Base-by-base conservation (phyloP, 2,113 vertebrate species). In the Dendropsophus ebraccatus region DNA sequence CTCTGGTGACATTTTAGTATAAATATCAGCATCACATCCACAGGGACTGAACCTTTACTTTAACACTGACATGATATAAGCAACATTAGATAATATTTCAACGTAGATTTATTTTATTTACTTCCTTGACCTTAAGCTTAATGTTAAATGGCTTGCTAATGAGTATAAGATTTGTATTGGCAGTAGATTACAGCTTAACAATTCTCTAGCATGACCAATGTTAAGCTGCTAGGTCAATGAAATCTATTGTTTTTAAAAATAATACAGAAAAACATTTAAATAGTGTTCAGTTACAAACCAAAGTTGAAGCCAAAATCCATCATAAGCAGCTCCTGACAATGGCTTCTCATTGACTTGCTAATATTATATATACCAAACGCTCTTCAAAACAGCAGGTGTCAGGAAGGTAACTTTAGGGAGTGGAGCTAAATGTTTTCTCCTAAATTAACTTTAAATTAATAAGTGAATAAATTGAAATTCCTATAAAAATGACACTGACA, bases 51-150 rank as follows among this genome's bases (percentile, higher is more conserved):
- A 73, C 65, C 60, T 85, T 81, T 81, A 81, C 56, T 81, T 73
- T 49, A 58, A 73, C 47, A 65, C 37, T 86, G 75, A 81, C 77
- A 73, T 86, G 76, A 62, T 62, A 73, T 81, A 81, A 60, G 35
- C 77, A 81, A 81, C 56, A 81, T 41, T 58, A 72, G 35, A 49
- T 58, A 79, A 70, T 81, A 86, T 81, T 81, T 86, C 62, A 73
- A 21, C 14, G 19, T 45, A 73, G 67, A 16, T 19, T 60, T 56
- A 14, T 86, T 81, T 81, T 60, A 79, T 86, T 86, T 86, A 86
- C 77, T 47, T 23, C 45, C 2, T 32, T 79, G 77, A 86, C 84
- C 76, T 86, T 86, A 86, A 60, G 77, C 25, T 70, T 72, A 81
- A 72, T 72, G 49, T 32, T 86, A 80, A 86, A 37, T 54, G 8